phyloP scores from a whole-genome alignment of 2,888 invertebrate genomes.

The Dryobotodes eremita region DNA sequence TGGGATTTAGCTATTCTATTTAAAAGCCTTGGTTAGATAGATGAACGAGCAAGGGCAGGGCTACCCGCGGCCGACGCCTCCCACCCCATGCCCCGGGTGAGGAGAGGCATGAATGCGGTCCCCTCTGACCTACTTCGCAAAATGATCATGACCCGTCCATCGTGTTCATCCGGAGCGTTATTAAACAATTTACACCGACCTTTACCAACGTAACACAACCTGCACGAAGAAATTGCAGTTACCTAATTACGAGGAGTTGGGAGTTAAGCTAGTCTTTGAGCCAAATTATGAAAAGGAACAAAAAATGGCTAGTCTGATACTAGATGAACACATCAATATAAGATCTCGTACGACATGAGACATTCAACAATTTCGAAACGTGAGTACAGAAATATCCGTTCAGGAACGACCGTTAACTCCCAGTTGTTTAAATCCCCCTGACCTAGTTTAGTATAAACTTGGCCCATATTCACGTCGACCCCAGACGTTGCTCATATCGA shows the following conservation, averaged over 20 bases:
- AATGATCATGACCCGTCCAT: constrained; percentile 83
- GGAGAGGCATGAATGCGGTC: constrained; percentile 76
- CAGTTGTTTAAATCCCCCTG: constrained; percentile 83
- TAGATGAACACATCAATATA: constrained; percentile 5
- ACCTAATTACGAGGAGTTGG: not conserved
- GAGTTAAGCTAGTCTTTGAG: not conserved
- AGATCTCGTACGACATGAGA: constrained; percentile 21
- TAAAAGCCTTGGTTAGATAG: constrained; percentile 46
- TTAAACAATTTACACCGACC: constrained; percentile 28
- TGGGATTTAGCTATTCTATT: constrained; percentile 43
- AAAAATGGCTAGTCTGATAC: not conserved
- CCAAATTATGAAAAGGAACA: not conserved
- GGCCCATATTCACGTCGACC: constrained; percentile 82
- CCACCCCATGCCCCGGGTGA: constrained; percentile 57
- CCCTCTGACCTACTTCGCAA: constrained; percentile 82
- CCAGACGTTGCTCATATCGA: constrained; percentile 68
- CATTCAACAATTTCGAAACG: constrained; percentile 54
- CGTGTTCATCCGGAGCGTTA: constrained; percentile 59
- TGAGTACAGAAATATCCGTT: constrained; percentile 79
- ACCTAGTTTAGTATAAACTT: constrained; percentile 86
- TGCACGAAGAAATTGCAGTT: not conserved
- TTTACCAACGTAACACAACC: constrained; percentile 10
- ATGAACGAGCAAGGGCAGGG: constrained; percentile 72
- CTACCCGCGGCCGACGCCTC: constrained; percentile 51
- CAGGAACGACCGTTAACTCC: constrained; percentile 77